These are phyloP conservation scores for Callimorpha dominula DNA, from an alignment of 2,888 invertebrate genomes.

Conservation along the genomic window DNA sequence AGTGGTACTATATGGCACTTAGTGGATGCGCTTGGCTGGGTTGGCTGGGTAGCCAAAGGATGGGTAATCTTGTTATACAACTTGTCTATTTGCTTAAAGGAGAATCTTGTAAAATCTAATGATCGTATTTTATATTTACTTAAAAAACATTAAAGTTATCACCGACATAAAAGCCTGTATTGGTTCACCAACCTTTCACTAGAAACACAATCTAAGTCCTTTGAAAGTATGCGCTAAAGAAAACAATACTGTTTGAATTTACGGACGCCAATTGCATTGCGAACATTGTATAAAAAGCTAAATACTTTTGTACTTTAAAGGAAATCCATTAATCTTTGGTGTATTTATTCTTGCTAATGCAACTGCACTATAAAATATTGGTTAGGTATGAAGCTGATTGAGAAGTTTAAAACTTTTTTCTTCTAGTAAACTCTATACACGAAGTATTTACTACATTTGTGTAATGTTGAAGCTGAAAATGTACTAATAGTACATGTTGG, in stretches of 20 bases:
- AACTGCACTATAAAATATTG: slow-evolving; percentile 1
- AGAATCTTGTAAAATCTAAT: background rate
- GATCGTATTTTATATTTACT: background rate
- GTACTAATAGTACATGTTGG: no score
- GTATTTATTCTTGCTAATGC: slow-evolving; percentile 12
- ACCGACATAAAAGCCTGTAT: background rate
- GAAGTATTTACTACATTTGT: no score
- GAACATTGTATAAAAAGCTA: slow-evolving; percentile 41
- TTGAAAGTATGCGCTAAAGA: slow-evolving; percentile 17
- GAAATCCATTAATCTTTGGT: slow-evolving; percentile 18
- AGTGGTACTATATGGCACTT: no score
- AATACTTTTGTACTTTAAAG: slow-evolving; percentile 42
- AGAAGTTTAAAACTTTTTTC: background rate
- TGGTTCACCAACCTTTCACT: background rate
- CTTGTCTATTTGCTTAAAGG: background rate
- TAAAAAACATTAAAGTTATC: background rate
- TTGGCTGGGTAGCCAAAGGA: no score
- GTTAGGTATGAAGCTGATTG: background rate
- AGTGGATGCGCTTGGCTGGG: no score
- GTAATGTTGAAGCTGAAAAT: no score
- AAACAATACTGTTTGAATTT: slow-evolving; percentile 25
- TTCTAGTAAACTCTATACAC: background rate
- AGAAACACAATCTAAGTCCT: slow-evolving; percentile 7
- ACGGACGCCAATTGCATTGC: slow-evolving; percentile 24
- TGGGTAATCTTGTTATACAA: background rate